These are phyloP conservation scores for Netelia melanura DNA, from an alignment of 2,888 invertebrate species.

Conservation along the genomic window DNA sequence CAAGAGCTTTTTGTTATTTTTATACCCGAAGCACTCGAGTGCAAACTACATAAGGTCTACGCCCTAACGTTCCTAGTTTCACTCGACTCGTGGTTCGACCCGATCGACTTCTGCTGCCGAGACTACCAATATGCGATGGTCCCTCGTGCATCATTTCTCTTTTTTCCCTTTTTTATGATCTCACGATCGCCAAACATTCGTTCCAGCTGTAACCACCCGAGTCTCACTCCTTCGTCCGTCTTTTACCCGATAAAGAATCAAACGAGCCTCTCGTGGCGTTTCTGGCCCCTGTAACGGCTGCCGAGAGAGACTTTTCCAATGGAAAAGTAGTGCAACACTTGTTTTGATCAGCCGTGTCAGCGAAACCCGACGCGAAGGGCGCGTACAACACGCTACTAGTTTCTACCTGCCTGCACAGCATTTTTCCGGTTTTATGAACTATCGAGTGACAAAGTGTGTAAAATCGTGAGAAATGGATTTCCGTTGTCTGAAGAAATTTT, in stretches of 20 bases:
- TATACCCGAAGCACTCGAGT: too few relatives aligned
- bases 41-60: too few relatives aligned
- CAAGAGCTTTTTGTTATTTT: too few relatives aligned
- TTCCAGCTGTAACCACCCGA: background rate
- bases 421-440: background rate
- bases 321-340: constrained; percentile 7
- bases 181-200: background rate
- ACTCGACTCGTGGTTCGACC: background rate
- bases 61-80: too few relatives aligned
- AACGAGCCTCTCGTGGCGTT: constrained; percentile 5
- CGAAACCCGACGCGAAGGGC: background rate
- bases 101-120: background rate
- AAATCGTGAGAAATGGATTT: too few relatives aligned
- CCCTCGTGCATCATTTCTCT: background rate
- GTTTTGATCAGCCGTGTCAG: background rate
- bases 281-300: background rate
- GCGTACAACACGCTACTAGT: background rate
- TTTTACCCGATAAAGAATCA: background rate
- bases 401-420: background rate
- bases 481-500: too few relatives aligned
- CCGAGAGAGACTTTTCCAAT: background rate
- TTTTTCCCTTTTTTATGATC: background rate
- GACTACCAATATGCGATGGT: background rate
- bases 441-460: too few relatives aligned
- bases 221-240: too few relatives aligned